Base-by-base conservation (phyloP, 2,113 vertebrate species). In the Zosterops japonicus region DNA sequence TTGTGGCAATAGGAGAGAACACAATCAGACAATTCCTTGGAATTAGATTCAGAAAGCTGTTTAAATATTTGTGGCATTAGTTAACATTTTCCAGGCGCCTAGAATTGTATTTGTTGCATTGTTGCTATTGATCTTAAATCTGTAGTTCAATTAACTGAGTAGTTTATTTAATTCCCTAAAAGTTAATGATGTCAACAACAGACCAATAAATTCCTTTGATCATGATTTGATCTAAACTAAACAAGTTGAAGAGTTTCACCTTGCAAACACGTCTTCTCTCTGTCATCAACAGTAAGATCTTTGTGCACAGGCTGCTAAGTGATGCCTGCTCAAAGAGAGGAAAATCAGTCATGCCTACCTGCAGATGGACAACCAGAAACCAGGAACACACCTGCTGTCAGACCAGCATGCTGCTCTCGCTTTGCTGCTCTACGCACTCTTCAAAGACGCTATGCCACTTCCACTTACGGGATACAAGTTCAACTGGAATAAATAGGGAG, bases 91-190 rank as follows among this genome's bases (percentile, higher is more conserved):
- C 12, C 24, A 75, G 52, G 42, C 6, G 8, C 12, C 4, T 55
- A 19, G 12, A 39, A 24, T 22, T 0, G 0, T 31, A 41, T 53
- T 27, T 75, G 6, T n/a, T 78, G 13, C 0, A 0, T 1, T 75
- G 33, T 19, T 71, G 29, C 29, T 60, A 75, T 3, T 50, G 1
- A 63, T 67, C 29, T 46, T 59, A 23, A 67, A 82, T 16, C 41
- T 11, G 21, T 7, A 46, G 69, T 55, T 88, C 35, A 85, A 85
- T 47, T 75, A 92, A 74, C 31, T 15, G 7, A 56, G 21, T 57
- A 57, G 22, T 57, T 87, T 17, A 64, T 39, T 76, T 29, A 87
- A 76, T 35, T 61, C 12, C 6, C 18, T 29, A 29, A 8, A 12
- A 69, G 14, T 35, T 67, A 63, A 90, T 59, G 49, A 69, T 41